phyloP scores from a whole-genome alignment of 2,888 invertebrate species.

The Drosophila borealis region DNA sequence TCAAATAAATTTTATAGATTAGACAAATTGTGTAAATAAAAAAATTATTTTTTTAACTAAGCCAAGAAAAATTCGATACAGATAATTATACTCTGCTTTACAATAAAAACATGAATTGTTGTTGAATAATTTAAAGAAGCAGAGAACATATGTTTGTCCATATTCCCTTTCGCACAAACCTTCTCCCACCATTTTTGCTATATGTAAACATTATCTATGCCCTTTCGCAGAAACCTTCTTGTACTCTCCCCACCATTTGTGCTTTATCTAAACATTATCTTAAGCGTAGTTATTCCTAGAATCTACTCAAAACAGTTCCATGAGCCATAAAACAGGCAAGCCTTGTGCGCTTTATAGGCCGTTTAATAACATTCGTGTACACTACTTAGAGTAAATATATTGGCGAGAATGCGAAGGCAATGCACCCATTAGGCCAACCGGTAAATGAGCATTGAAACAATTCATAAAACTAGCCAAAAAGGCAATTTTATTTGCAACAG shows the following conservation, averaged over 20 bases:
- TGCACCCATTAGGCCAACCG: conserved; percentile 76
- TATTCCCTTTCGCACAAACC: too few relatives aligned
- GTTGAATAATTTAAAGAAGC: too few relatives aligned
- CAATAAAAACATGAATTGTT: too few relatives aligned
- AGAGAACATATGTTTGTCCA: too few relatives aligned
- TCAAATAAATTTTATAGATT: too few relatives aligned
- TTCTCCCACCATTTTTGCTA: neutral
- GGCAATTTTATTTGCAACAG: conserved; percentile 59
- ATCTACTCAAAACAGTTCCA: conserved; percentile 2
- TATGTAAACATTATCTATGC: too few relatives aligned
- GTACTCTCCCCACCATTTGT: neutral
- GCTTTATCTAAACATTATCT: conserved; percentile 6
- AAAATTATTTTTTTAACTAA: too few relatives aligned
- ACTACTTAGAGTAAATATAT: conserved; percentile 29
- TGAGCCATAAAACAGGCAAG: conserved; percentile 21
- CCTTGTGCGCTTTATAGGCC: conserved; percentile 45
- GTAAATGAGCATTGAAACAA: conserved; percentile 79
- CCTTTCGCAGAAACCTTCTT: neutral
- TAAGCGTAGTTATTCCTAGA: conserved; percentile 6
- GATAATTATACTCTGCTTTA: too few relatives aligned
- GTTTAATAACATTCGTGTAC: conserved; percentile 38
- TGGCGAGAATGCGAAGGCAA: conserved; percentile 52
- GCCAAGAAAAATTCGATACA: too few relatives aligned
- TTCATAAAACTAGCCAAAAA: conserved; percentile 74
- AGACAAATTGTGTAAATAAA: too few relatives aligned